These are phyloP conservation scores for Pygocentrus nattereri DNA, from an alignment of 2,797 vertebrate genomes.

Conservation along the genomic window DNA sequence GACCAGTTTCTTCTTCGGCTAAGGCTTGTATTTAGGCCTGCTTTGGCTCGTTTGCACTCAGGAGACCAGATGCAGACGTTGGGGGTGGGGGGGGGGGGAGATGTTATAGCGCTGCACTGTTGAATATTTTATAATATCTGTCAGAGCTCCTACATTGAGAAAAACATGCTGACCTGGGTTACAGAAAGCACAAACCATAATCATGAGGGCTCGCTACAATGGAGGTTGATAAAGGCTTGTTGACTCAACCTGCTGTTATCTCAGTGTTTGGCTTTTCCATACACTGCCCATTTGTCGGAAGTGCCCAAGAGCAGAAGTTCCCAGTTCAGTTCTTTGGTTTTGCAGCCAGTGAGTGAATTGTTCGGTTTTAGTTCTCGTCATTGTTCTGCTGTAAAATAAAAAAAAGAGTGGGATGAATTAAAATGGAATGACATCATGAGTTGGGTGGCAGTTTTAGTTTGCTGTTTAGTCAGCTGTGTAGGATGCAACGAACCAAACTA, in stretches of 20 bases:
- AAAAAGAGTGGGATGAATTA: not conserved
- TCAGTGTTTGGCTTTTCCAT: not conserved
- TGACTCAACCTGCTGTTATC: conserved; percentile 19
- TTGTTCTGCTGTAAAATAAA: not conserved
- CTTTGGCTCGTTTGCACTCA: conserved; percentile 5
- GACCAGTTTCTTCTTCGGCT: not conserved
- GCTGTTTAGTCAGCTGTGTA: not conserved
- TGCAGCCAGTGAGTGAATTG: not conserved
- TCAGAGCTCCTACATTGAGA: not conserved
- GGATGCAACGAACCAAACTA: not conserved
- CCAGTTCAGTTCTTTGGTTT: not conserved
- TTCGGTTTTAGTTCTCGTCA: no score
- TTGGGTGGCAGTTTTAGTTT: not conserved
- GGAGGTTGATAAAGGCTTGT: not conserved
- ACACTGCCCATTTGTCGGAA: not conserved
- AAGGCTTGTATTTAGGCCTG: not conserved
- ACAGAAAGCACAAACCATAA: not conserved
- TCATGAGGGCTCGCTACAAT: not conserved
- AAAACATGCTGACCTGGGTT: conserved; percentile 15
- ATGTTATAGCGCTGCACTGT: not conserved
- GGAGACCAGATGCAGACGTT: not conserved
- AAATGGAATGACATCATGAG: not conserved
- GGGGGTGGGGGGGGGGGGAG: not conserved
- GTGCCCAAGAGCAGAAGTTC: not conserved
- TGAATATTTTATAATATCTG: not conserved